Conservation (phyloP, 2,797 vertebrate species). For the Falco novaeseelandiae region DNA sequence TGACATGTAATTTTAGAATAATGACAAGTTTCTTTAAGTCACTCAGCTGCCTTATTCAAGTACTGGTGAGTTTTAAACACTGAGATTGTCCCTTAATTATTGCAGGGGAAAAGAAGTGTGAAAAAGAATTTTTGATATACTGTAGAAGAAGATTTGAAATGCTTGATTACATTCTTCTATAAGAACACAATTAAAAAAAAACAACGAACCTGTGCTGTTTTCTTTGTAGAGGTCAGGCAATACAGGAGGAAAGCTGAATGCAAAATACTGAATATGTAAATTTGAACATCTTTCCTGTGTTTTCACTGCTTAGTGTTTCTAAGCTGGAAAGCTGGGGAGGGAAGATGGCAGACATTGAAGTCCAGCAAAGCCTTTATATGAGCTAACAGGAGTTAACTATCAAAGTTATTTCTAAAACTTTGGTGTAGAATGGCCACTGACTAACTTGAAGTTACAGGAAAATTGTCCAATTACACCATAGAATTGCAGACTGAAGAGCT, state of each 20-base stretch:
- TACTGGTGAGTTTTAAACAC: background rate
- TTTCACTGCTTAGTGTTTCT: background rate
- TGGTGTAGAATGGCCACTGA: background rate
- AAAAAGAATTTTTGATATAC: background rate
- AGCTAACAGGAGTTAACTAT: background rate
- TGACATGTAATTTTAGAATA: background rate
- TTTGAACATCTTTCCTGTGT: background rate
- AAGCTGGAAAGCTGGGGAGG: background rate
- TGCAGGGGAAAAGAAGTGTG: background rate
- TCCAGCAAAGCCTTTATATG: background rate
- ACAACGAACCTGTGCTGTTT: fast-evolving
- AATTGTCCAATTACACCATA: background rate
- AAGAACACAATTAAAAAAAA: background rate
- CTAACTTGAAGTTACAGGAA: background rate
- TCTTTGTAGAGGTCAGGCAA: background rate
- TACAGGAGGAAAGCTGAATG: background rate
- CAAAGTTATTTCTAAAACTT: background rate
- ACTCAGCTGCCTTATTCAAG: background rate
- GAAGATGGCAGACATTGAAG: background rate
- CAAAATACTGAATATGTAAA: background rate
- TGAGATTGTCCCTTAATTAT: background rate
- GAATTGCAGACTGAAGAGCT: background rate
- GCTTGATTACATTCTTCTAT: background rate
- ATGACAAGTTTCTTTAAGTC: background rate
- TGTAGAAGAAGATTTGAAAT: background rate